Evolutionary conservation across 2,797 vertebrate genomes (phyloP), one percentile per base, ranked within the genome.

Genomic region (Onychomys arenicola): DNA sequence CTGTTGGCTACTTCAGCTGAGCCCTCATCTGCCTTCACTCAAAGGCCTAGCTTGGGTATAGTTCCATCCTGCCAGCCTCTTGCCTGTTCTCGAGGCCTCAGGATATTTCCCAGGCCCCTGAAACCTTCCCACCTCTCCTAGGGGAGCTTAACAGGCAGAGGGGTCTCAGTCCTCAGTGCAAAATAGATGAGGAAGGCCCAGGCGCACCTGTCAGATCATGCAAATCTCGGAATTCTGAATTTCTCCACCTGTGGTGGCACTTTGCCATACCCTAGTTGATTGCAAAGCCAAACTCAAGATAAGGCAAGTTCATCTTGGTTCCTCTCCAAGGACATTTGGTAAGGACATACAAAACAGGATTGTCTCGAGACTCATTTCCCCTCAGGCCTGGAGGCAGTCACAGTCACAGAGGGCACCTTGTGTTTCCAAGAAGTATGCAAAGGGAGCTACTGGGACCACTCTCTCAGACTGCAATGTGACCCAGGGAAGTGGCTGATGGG

Each of bases 251-350:
- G 23, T 2, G 0, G 8, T 89, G 85, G 93, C 86, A 76, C 13
- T n/a, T 55, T 32, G 89, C 92, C 83, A 78, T 46, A 80, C 83
- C 91, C 73, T 55, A 61, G 78, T 3, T 88, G 86, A 93, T 17
- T 49, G 5, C 83, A 86, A 73, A 77, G 59, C 29, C 14, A 29
- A 69, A 89, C 77, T 97, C 83, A 88, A 93, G 96, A 98, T 97
- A 94, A 97, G 90, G 90, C 96, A 91, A 96, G 96, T 96, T 93
- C 80, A 88, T 96, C 87, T 97, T 97, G 97, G 96, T 81, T 63
- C 37, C 46, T 61, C 81, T 96, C 97, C 96, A 97, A 85, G 96
- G 92, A 96, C 95, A 94, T 95, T 96, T 21, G 86, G 90, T 98
- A 61, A 96, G 63, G 73, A 95, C 92, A 55, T 40, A 71, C 75